A percentile compares a stretch with the other conserved stretches of the same genome.
Evolutionary conservation across 2,888 invertebrate species (phyloP).

Genomic region (Brenthis hecate): DNA sequence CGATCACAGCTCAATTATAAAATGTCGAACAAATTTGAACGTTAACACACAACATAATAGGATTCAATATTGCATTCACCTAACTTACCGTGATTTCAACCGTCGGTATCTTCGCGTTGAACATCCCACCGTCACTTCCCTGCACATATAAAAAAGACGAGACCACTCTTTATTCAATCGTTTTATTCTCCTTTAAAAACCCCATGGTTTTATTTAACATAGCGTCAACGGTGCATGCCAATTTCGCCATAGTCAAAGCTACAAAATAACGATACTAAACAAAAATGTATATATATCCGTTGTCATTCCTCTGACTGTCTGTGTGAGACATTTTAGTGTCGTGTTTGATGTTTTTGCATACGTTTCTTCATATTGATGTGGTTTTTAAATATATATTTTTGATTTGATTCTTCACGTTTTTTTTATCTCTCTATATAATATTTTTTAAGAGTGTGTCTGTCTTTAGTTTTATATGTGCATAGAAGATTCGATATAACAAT

Average conservation of each 20-base stretch:
- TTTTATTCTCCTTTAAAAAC: conserved; percentile 47
- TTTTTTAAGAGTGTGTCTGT: conserved; percentile 78
- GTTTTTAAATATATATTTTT: conserved; percentile 43
- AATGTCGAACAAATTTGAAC: conserved; percentile 3
- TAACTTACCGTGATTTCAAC: conserved; percentile 52
- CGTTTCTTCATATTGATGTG: conserved; percentile 15
- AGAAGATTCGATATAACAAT: conserved; percentile 64
- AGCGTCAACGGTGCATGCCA: conserved; percentile 77
- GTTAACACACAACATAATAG: neutral
- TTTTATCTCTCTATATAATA: conserved; percentile 47
- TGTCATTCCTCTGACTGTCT: conserved; percentile 44
- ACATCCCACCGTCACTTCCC: conserved; percentile 62
- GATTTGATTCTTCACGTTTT: conserved; percentile 40
- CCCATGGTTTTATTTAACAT: conserved; percentile 56
- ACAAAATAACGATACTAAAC: conserved; percentile 58
- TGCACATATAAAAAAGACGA: conserved; percentile 81
- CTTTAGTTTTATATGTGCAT: conserved; percentile 81
- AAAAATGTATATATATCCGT: conserved; percentile 48
- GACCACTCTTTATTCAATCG: conserved; percentile 75
- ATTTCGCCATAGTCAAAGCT: conserved; percentile 68
- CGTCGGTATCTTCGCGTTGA: conserved; percentile 47
- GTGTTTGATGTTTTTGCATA: conserved; percentile 27
- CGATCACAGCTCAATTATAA: conserved; percentile 5
- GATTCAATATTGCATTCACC: conserved; percentile 6
- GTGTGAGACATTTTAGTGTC: conserved; percentile 38